Evolutionary conservation across 2,797 vertebrate genomes (phyloP), one percentile per base, ranked within the genome.

Genomic region (Urosaurus nigricauda): DNA sequence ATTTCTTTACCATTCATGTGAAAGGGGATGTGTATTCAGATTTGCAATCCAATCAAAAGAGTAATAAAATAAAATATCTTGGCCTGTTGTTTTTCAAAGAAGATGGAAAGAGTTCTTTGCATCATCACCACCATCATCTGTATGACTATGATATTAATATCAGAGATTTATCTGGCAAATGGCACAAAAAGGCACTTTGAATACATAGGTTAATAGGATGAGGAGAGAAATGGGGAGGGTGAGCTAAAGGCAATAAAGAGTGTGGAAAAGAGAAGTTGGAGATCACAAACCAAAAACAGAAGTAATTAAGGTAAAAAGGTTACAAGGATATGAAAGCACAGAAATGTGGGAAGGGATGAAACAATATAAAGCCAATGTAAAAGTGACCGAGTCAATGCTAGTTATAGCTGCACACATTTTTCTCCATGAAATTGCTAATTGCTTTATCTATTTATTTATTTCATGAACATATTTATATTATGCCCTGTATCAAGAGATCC

Each of bases 241-340:
- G 92, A 91, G 56, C 87, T 89, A 88, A 95, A 93, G 86, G 91
- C 71, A 92, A 93, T 93, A 92, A n/a, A 88, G 29, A 91, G 89
- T 91, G 84, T 85, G 92, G 68, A 85, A 73, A 43, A 70, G 78
- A 87, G 35, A 71, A 78, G 91, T 83, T 84, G 79, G 40, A 90
- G 37, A 2, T 51, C 53, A 74, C 60, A 83, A 7, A 65, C 35
- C 43, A 70, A 32, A 87, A 83, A 47, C 37, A 65, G 26, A 81
- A 21, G 4, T 14, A n/a, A 43, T 37, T 70, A 35, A 93, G 87
- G 86, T 92, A 21, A 93, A 79, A 87, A 91, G 88, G 73, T 89
- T 93, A 90, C 86, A 89, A 87, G 87, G 53, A 89, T 84, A 92
- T 93, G 88, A 91, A 92, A 51, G 40, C 56, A 1, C 29, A 14